Conservation (phyloP, 2,797 vertebrate species). For the Austrolebias charrua region DNA sequence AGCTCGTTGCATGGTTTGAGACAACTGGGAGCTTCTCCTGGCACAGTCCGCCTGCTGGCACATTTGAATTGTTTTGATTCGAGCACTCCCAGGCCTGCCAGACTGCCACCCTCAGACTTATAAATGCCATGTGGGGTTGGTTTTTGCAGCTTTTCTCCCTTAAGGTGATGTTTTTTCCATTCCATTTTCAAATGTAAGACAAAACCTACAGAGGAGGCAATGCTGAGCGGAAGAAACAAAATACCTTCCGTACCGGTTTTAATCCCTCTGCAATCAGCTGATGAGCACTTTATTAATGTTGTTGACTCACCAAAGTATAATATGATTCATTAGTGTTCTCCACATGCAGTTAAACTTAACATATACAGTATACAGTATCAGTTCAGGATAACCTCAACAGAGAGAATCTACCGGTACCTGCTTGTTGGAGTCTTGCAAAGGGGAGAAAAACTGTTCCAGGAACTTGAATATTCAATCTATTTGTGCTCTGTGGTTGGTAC, state of each 20-base stretch:
- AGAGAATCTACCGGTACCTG: too few relatives aligned
- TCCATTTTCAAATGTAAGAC: constrained; percentile 17
- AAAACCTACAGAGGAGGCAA: constrained; percentile 8
- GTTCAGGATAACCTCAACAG: background rate
- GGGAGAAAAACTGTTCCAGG: background rate
- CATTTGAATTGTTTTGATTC: constrained; percentile 54
- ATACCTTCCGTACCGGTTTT: background rate
- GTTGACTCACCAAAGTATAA: constrained; percentile 34
- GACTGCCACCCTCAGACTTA: constrained; percentile 39
- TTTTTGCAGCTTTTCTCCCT: constrained; percentile 24
- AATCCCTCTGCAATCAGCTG: constrained; percentile 32
- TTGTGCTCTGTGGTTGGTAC: background rate
- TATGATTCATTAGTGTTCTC: constrained; percentile 7
- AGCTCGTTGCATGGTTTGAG: constrained; percentile 15
- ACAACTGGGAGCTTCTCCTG: constrained; percentile 25
- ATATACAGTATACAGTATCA: background rate
- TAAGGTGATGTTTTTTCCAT: constrained; percentile 4
- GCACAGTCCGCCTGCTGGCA: constrained; percentile 22
- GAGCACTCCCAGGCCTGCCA: constrained; percentile 30
- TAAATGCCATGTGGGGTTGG: constrained; percentile 27
- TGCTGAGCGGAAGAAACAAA: background rate
- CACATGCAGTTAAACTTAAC: constrained; percentile 3
- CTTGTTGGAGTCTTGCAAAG: background rate
- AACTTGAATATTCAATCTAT: background rate
- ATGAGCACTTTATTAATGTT: constrained; percentile 31